Evolutionary conservation across 2,888 invertebrate species (phyloP), one percentile per base, ranked within the genome.

Genomic region (Selenia dentaria): DNA sequence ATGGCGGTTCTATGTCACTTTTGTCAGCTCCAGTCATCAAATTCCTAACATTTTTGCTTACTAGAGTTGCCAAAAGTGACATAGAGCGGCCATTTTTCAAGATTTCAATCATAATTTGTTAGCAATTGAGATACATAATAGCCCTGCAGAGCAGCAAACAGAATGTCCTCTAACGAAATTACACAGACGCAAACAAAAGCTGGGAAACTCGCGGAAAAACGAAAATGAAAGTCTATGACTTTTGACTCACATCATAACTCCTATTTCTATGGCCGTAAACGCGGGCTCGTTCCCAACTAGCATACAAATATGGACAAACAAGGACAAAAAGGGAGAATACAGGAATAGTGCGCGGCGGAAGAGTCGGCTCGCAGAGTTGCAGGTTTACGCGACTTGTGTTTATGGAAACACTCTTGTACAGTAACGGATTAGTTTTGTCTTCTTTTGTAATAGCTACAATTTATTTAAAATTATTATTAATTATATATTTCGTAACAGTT

Each of bases 241-340:
- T 36, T 45, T 42, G 43, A 46, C 49, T 31, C 28, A 26, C 31
- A 22, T 40, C 42, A 45, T 54, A 50, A 50, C 44, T 54, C 37
- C 42, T 38, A 35, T 43, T 42, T 41, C 43, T 50, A 47, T 52
- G 43, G 43, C 41, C 36, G 50, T 54, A 48, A 54, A 47, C 51
- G 51, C 44, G 40, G 14, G 25, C 50, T 44, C 40, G 51, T 38
- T 54, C 38, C 44, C 51, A 50, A 48, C 51, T 50, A 58, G 58
- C 53, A 64, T 53, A 64, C 59, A 65, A 65, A 67, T 54, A 63
- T 54, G 61, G 65, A 54, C 55, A 50, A 62, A 67, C 55, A 67
- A 54, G 59, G 59, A 58, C 54, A 49, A 58, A 62, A 62, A 61
- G 59, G 56, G 46, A 48, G 39, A 27, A 43, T 31, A 63, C 66